These are phyloP conservation scores for Miltochrista miniata DNA, from an alignment of 2,888 invertebrate species.

Conservation along the genomic window DNA sequence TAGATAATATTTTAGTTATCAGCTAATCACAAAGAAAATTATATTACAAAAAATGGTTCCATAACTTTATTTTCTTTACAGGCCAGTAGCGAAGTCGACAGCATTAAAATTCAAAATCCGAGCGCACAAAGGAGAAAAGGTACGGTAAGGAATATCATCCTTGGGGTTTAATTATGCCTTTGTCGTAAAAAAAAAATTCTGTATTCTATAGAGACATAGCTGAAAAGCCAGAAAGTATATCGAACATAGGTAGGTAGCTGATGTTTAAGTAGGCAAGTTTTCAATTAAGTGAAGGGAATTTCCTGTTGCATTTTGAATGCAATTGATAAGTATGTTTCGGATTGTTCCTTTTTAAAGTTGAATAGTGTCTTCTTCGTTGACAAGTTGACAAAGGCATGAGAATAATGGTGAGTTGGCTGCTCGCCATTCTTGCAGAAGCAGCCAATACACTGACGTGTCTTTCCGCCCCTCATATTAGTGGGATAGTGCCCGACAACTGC, in stretches of 20 bases:
- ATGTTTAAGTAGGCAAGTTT: slow-evolving; percentile 19
- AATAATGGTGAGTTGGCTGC: too few species aligned
- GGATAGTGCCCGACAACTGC: too few species aligned
- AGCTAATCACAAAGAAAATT: too few species aligned
- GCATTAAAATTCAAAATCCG: slow-evolving; percentile 44
- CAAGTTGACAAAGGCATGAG: too few species aligned
- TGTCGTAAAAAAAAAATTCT: slow-evolving; percentile 65
- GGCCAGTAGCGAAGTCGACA: slow-evolving; percentile 13
- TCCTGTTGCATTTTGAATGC: neutral
- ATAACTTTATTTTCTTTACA: slow-evolving; percentile 1
- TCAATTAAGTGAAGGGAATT: slow-evolving; percentile 3
- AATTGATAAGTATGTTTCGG: too few species aligned
- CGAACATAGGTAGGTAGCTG: slow-evolving; percentile 13
- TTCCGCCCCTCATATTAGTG: too few species aligned
- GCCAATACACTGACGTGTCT: too few species aligned
- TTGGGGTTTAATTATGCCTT: slow-evolving; percentile 74
- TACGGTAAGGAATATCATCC: slow-evolving; percentile 55
- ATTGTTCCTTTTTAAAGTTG: too few species aligned
- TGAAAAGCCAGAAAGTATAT: slow-evolving; percentile 30
- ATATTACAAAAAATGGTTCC: too few species aligned
- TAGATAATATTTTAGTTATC: too few species aligned
- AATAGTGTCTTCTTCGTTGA: too few species aligned
- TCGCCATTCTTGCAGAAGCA: too few species aligned
- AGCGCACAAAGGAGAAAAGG: slow-evolving; percentile 57
- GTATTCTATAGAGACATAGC: slow-evolving; percentile 41